Percentiles rank a stretch among this genome's conserved stretches.
Conservation (phyloP, 2,888 invertebrate species). For the Amiota mariae region DNA sequence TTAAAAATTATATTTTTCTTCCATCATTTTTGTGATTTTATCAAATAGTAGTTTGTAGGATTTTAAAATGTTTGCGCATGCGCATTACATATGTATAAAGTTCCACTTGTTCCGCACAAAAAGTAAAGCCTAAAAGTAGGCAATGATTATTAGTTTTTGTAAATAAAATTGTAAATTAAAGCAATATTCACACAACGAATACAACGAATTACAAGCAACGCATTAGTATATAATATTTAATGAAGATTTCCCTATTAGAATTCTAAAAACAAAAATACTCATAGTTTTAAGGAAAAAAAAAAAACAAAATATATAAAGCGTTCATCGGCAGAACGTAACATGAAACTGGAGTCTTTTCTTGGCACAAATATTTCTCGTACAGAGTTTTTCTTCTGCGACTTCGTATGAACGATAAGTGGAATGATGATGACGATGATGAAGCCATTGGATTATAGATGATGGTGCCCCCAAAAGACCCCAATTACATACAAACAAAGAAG, state of each 20-base stretch:
- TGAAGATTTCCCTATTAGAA: neutral
- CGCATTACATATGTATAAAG: slow-evolving; percentile 22
- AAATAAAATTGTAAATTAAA: slow-evolving; percentile 36
- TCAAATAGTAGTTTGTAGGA: slow-evolving; percentile 41
- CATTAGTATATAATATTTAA: neutral
- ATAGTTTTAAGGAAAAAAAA: neutral
- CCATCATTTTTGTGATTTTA: neutral
- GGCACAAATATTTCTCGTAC: slow-evolving; percentile 10
- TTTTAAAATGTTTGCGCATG: slow-evolving; percentile 36
- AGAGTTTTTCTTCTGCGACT: neutral
- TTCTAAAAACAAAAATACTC: neutral
- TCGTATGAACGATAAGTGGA: too few relatives aligned
- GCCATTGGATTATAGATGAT: too few relatives aligned
- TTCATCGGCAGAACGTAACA: slow-evolving; percentile 55
- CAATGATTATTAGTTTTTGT: slow-evolving; percentile 55
- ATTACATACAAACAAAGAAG: too few relatives aligned
- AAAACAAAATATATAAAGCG: slow-evolving; percentile 28
- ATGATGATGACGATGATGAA: too few relatives aligned
- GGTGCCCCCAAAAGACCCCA: too few relatives aligned
- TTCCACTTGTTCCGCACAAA: slow-evolving; percentile 14
- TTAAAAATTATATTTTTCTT: too few relatives aligned
- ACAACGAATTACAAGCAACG: slow-evolving; percentile 23
- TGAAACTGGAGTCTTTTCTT: slow-evolving; percentile 48
- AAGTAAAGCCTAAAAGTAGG: slow-evolving; percentile 49
- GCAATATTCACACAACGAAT: slow-evolving; percentile 26